Evolutionary conservation across 2,797 vertebrate species (phyloP).

Genomic region (Platalea minor): DNA sequence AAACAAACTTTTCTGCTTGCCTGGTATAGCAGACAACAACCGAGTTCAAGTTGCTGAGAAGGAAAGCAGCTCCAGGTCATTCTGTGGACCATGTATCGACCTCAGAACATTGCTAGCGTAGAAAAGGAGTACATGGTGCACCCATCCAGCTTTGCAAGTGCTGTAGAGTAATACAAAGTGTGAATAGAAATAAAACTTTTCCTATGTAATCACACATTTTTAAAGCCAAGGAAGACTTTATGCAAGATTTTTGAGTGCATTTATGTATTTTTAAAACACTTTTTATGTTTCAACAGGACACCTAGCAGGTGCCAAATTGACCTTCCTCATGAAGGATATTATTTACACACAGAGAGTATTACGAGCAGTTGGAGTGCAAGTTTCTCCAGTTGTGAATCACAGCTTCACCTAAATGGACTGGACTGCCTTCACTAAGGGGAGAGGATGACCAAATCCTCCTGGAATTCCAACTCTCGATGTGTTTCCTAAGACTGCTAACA

Average conservation of each 20-base stretch:
- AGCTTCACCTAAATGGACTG: not conserved
- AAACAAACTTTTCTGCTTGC: conserved; percentile 39
- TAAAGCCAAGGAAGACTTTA: not conserved
- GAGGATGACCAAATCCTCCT: not conserved
- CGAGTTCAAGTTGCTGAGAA: conserved; percentile 49
- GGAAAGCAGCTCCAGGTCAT: conserved; percentile 53
- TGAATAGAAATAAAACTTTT: not conserved
- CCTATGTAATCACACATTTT: not conserved
- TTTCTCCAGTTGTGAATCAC: not conserved
- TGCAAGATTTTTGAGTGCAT: not conserved
- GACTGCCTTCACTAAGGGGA: not conserved
- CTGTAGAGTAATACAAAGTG: not conserved
- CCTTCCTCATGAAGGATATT: not conserved
- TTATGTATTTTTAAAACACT: not conserved
- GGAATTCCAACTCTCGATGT: not conserved
- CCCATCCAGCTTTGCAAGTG: conserved; percentile 59
- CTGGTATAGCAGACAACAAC: conserved; percentile 66
- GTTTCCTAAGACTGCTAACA: not conserved
- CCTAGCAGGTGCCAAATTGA: not conserved
- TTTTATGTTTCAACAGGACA: not conserved
- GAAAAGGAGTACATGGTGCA: conserved; percentile 32
- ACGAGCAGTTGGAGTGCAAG: not conserved
- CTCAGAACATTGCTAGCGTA: conserved; percentile 49
- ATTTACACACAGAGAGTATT: no score
- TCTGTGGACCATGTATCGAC: conserved; percentile 58